A percentile compares a stretch with the other conserved stretches of the same genome.
Evolutionary conservation across 2,888 invertebrate species (phyloP).

Genomic region (Blera fallax): DNA sequence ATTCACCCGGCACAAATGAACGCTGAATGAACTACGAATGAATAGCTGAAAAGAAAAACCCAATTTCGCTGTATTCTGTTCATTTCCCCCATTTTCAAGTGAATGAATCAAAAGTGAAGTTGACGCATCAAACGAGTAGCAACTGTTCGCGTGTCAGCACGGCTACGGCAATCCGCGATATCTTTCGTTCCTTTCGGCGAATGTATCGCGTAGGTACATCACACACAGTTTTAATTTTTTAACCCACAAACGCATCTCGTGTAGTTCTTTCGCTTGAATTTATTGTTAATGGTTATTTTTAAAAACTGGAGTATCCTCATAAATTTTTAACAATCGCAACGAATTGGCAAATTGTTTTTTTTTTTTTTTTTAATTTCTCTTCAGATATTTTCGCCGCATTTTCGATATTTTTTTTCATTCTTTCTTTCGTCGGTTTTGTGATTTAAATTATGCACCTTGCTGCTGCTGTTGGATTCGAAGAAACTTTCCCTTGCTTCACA

Average conservation of each 20-base stretch:
- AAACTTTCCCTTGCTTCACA: conserved; percentile 68
- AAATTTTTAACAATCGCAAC: conserved; percentile 37
- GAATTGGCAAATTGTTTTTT: conserved; percentile 38
- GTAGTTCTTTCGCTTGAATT: not conserved
- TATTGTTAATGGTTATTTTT: conserved; percentile 18
- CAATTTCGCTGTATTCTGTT: not conserved
- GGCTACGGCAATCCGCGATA: conserved; percentile 57
- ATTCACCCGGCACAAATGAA: conserved; percentile 48
- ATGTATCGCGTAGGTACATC: conserved; percentile 56
- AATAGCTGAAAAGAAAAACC: conserved; percentile 7
- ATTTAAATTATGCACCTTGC: conserved; percentile 72
- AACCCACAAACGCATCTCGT: not conserved
- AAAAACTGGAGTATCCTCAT: conserved; percentile 11
- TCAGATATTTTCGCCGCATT: conserved; percentile 72
- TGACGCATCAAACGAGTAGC: conserved; percentile 74
- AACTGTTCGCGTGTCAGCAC: conserved; percentile 75
- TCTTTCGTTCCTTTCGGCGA: conserved; percentile 57
- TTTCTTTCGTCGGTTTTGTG: conserved; percentile 50
- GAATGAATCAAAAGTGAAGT: conserved; percentile 36
- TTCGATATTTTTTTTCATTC: conserved; percentile 37
- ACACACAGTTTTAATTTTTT: not conserved
- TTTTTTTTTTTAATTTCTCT: conserved; percentile 54
- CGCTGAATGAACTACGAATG: conserved; percentile 15
- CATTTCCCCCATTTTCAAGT: conserved; percentile 17
- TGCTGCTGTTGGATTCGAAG: conserved; percentile 44